Evolutionary conservation across 2,888 invertebrate species (phyloP).

Genomic region (Oithona nana): DNA sequence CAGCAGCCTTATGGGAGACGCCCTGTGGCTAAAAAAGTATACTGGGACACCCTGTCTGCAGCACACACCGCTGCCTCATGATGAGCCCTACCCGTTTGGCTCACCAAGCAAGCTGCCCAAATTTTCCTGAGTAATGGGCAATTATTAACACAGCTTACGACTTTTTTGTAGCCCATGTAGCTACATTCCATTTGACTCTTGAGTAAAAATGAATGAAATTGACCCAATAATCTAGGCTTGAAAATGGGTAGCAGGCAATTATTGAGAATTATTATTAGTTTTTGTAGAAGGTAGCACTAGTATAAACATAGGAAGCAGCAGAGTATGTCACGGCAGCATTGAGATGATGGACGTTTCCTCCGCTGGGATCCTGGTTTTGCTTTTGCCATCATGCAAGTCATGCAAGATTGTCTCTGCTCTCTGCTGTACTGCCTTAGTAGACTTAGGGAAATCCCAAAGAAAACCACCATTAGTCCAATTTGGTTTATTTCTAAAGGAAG

Average conservation of each 20-base stretch:
- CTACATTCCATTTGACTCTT: no score
- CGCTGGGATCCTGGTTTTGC: neutral
- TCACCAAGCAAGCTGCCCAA: neutral
- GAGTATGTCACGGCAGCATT: neutral
- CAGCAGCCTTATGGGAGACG: no score
- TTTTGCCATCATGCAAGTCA: neutral
- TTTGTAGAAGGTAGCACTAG: neutral
- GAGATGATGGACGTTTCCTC: neutral
- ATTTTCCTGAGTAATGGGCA: neutral
- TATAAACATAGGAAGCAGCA: neutral
- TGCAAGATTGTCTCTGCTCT: no score
- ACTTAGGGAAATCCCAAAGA: neutral
- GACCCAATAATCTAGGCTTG: no score
- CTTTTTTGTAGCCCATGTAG: no score
- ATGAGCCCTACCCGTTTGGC: neutral
- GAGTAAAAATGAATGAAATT: no score
- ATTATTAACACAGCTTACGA: no score
- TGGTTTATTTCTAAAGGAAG: neutral
- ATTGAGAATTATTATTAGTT: neutral
- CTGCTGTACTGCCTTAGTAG: no score
- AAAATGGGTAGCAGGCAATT: no score
- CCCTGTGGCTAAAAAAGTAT: no score
- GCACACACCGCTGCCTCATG: neutral
- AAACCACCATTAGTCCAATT: neutral
- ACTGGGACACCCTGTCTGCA: neutral